A percentile compares a stretch with the other conserved stretches of the same genome.
Evolutionary conservation across 2,797 vertebrate genomes (phyloP).

Genomic region (Bufotes viridis): DNA sequence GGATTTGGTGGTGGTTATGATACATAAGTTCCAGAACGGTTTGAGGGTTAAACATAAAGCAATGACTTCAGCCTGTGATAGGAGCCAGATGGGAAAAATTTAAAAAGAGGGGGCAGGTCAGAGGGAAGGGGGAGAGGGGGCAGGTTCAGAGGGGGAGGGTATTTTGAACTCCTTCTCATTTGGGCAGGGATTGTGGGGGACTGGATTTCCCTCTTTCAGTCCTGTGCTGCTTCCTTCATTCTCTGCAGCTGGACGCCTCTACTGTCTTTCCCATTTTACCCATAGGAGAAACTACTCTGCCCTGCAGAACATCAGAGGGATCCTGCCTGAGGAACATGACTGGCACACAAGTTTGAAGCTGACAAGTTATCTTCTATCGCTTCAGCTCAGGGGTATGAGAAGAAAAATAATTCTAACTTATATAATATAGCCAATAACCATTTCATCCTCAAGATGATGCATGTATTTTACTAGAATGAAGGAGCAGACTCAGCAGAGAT

Average conservation of each 20-base stretch:
- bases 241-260: constrained; percentile 50
- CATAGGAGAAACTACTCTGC: constrained; percentile 41
- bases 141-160: constrained; percentile 41
- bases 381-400: constrained; percentile 59
- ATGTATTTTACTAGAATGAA: neutral
- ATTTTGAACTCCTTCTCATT: constrained; percentile 54
- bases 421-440: neutral
- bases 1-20: constrained; percentile 40
- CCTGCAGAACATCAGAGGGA: constrained; percentile 44
- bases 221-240: constrained; percentile 52
- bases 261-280: constrained; percentile 22
- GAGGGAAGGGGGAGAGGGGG: constrained; percentile 42
- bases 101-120: constrained; percentile 35
- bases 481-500: neutral
- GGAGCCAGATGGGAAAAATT: constrained; percentile 62
- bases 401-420: neutral
- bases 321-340: constrained; percentile 51
- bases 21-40: constrained; percentile 44
- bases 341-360: constrained; percentile 53
- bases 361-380: constrained; percentile 49
- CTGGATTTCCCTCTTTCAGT: constrained; percentile 55
- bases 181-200: constrained; percentile 54
- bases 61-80: constrained; percentile 60
- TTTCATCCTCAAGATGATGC: neutral
- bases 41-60: constrained; percentile 51